phyloP scores from a whole-genome alignment of 2,797 vertebrate genomes.

The Sebastes iracundus region DNA sequence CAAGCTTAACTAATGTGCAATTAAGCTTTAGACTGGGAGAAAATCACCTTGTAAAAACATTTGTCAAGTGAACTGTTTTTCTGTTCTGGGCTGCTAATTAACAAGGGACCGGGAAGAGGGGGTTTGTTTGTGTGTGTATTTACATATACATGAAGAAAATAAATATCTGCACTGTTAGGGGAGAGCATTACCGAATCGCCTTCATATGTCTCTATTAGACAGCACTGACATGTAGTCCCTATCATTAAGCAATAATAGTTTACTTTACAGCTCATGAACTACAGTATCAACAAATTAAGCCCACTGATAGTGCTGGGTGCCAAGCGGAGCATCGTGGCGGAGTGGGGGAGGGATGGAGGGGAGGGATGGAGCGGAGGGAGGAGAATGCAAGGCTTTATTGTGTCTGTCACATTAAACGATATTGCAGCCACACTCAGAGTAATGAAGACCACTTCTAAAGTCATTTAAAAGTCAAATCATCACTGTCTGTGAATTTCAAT shows the following conservation, averaged over 20 bases:
- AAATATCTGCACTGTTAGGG: constrained; percentile 79
- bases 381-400: constrained; percentile 73
- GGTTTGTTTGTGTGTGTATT: constrained; percentile 80
- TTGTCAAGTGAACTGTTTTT: constrained; percentile 84
- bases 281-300: constrained; percentile 85
- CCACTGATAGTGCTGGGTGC: constrained; percentile 73
- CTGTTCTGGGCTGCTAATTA: constrained; percentile 83
- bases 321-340: constrained; percentile 51
- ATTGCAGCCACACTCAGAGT: constrained; percentile 70
- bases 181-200: constrained; percentile 75
- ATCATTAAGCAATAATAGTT: constrained; percentile 89
- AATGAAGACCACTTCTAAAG: constrained; percentile 81
- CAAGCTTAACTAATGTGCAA: constrained; percentile 87
- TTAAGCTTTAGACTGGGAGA: constrained; percentile 84
- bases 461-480: constrained; percentile 83
- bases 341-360: neutral
- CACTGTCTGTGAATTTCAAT: constrained; percentile 79
- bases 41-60: constrained; percentile 88
- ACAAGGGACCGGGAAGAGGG: constrained; percentile 72
- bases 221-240: constrained; percentile 80
- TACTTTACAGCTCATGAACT: constrained; percentile 87
- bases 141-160: constrained; percentile 83
- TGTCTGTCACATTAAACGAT: constrained; percentile 79
- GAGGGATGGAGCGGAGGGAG: neutral
- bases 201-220: constrained; percentile 86